Conservation (phyloP, 2,888 invertebrate species). For the Cantharis flavilabris region DNA sequence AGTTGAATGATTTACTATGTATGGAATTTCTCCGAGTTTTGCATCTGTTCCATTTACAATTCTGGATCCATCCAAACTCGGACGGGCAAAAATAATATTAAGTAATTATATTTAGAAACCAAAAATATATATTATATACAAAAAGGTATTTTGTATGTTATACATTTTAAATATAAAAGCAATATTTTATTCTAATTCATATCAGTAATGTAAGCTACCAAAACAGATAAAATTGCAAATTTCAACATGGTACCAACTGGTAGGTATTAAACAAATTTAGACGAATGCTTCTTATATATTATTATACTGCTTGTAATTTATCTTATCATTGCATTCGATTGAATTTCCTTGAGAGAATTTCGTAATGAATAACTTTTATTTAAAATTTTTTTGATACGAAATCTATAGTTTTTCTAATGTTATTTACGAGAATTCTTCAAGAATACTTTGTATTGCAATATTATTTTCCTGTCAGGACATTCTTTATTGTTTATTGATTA, state of each 20-base stretch:
- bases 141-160: too few relatives aligned
- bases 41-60: background rate
- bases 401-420: too few relatives aligned
- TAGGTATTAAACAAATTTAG: constrained; percentile 35
- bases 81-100: background rate
- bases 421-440: too few relatives aligned
- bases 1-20: background rate
- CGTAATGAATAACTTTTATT: too few relatives aligned
- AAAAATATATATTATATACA: too few relatives aligned
- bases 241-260: constrained; percentile 46
- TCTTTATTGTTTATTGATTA: too few relatives aligned
- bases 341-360: too few relatives aligned
- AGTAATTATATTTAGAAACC: background rate
- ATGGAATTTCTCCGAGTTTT: constrained; percentile 1
- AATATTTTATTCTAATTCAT: background rate
- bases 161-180: too few relatives aligned
- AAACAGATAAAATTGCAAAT: background rate
- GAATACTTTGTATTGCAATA: too few relatives aligned
- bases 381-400: too few relatives aligned
- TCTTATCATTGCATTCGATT: background rate
- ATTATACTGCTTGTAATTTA: background rate
- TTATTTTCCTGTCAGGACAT: too few relatives aligned
- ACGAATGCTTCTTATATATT: background rate
- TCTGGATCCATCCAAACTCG: background rate
- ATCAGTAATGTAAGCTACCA: background rate